phyloP scores from a whole-genome alignment of 2,888 invertebrate species.

The Slavum lentiscoides region DNA sequence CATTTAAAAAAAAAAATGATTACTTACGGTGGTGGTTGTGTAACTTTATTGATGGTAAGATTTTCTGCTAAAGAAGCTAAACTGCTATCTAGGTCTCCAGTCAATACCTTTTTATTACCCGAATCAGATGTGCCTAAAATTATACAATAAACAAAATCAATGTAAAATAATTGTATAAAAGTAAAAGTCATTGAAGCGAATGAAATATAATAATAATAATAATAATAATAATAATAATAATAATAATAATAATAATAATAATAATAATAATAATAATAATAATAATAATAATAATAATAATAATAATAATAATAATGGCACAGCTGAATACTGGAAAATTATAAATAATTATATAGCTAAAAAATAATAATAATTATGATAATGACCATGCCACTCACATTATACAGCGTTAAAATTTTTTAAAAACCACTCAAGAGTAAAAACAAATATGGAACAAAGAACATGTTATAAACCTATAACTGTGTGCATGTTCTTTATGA shows the following conservation, averaged over 20 bases:
- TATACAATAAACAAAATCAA: conserved; percentile 4
- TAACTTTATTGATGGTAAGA: conserved; percentile 81
- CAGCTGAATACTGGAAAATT: conserved; percentile 34
- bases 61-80: conserved; percentile 92
- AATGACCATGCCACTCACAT: conserved; percentile 28
- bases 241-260: too few species aligned
- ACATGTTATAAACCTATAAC: conserved; percentile 11
- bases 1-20: conserved; percentile 1
- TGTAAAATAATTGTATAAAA: background rate
- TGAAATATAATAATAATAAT: conserved; percentile 1
- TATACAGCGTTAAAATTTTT: conserved; percentile 19
- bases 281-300: too few species aligned
- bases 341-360: conserved; percentile 35
- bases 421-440: conserved; percentile 18
- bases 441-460: conserved; percentile 17
- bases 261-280: too few species aligned
- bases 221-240: too few species aligned
- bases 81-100: conserved; percentile 91
- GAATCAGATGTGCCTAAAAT: conserved; percentile 58
- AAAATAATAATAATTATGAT: conserved; percentile 23
- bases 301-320: too few species aligned
- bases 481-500: background rate
- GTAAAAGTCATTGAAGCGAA: conserved; percentile 10
- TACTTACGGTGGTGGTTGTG: conserved; percentile 73
- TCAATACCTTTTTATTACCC: conserved; percentile 71